phyloP scores from a whole-genome alignment of 2,797 vertebrate species.

The Parotocinclus haroldoi region DNA sequence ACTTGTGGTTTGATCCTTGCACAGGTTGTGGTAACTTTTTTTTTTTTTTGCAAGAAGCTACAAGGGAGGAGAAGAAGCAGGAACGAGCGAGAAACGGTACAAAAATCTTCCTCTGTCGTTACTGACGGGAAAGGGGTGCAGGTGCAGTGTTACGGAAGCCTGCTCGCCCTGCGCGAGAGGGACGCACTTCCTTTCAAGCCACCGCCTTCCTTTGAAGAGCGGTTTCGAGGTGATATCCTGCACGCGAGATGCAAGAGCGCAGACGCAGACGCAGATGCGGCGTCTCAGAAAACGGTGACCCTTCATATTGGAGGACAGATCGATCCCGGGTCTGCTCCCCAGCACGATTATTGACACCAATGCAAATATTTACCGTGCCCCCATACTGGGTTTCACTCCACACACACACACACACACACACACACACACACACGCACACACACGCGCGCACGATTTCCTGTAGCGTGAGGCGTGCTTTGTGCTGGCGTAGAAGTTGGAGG shows the following conservation, averaged over 20 bases:
- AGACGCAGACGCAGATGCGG: too few relatives aligned
- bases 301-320: slow-evolving; percentile 27
- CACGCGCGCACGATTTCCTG: neutral
- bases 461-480: neutral
- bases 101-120: slow-evolving; percentile 14
- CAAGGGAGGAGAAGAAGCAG: too few relatives aligned
- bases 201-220: too few relatives aligned
- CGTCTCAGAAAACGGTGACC: too few relatives aligned
- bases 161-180: slow-evolving; percentile 62
- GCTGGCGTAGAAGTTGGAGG: slow-evolving; percentile 25
- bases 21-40: too few relatives aligned
- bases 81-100: too few relatives aligned
- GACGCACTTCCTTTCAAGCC: slow-evolving; percentile 49
- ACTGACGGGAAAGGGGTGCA: slow-evolving; percentile 69
- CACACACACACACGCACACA: slow-evolving; percentile 4
- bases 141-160: slow-evolving; percentile 71
- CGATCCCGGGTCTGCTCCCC: slow-evolving; percentile 65
- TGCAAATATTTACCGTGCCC: slow-evolving; percentile 72
- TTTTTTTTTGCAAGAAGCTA: too few relatives aligned
- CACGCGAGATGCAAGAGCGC: too few relatives aligned
- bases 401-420: slow-evolving; percentile 20
- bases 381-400: slow-evolving; percentile 67
- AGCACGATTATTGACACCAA: slow-evolving; percentile 66
- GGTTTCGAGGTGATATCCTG: too few relatives aligned
- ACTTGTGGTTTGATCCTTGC: too few relatives aligned